phyloP scores from a whole-genome alignment of 1,140 invertebrate genomes.

The Triops cancriformis region DNA sequence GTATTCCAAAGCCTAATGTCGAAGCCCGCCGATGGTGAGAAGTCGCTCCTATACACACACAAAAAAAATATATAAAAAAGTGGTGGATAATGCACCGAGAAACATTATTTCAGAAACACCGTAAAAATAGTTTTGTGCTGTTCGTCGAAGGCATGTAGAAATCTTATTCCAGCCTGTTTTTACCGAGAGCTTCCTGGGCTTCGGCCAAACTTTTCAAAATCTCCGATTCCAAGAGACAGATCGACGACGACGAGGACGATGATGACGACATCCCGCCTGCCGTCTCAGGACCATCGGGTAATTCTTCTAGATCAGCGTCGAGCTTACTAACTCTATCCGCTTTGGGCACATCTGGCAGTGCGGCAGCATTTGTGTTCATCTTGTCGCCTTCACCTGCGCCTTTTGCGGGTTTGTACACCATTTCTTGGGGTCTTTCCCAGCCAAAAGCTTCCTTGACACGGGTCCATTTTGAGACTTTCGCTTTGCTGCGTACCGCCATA shows the following conservation, averaged over 20 bases:
- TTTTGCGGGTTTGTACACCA: neutral
- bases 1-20: neutral
- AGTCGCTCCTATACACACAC: neutral
- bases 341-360: conserved; percentile 10
- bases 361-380: conserved; percentile 4
- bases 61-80: neutral
- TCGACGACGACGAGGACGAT: conserved; percentile 41
- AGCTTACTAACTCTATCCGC: neutral
- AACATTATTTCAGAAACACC: neutral
- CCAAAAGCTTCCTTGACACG: conserved; percentile 71
- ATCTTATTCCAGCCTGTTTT: neutral
- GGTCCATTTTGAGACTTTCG: conserved; percentile 68
- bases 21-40: neutral
- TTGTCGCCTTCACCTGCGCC: neutral
- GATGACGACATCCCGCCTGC: conserved; percentile 23
- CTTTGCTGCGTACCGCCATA: conserved; percentile 28
- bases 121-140: neutral
- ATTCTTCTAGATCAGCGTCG: conserved; percentile 23
- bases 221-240: conserved; percentile 26
- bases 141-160: neutral
- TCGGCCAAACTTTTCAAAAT: conserved; percentile 26
- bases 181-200: conserved; percentile 25
- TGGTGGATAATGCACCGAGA: neutral
- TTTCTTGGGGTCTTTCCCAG: conserved; percentile 48
- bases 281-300: conserved; percentile 21